These are phyloP conservation scores for Hippocampus mohnikei DNA, from an alignment of 2,113 vertebrate genomes.

Conservation along the genomic window DNA sequence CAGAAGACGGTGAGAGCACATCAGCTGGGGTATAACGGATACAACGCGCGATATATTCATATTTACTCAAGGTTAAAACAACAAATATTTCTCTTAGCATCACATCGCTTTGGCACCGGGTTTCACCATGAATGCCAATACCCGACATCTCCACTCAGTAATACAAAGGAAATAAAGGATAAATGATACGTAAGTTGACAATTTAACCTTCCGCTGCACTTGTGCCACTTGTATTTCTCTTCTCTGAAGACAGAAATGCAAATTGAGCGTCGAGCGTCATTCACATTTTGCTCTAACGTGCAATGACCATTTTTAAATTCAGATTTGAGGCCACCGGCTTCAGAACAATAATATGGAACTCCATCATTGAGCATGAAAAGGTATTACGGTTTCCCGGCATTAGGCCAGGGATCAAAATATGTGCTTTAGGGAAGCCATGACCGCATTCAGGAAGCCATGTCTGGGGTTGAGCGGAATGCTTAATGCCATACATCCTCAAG, in stretches of 20 bases:
- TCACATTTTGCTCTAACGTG: conserved; percentile 61
- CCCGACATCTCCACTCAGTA: conserved; percentile 64
- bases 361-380: conserved; percentile 63
- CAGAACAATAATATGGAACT: conserved; percentile 44
- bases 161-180: conserved; percentile 61
- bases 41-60: conserved; percentile 69
- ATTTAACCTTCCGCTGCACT: conserved; percentile 37
- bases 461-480: conserved; percentile 69
- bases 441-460: conserved; percentile 64
- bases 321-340: conserved; percentile 32
- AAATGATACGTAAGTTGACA: conserved; percentile 64
- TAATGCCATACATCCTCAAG: conserved; percentile 74
- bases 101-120: conserved; percentile 64
- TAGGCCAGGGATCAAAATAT: conserved; percentile 63
- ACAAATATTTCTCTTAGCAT: conserved; percentile 69
- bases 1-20: conserved; percentile 46
- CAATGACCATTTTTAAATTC: conserved; percentile 69
- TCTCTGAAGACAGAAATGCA: conserved; percentile 65
- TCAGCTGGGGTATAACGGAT: conserved; percentile 50
- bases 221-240: conserved; percentile 38
- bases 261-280: conserved; percentile 68
- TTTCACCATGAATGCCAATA: conserved; percentile 57
- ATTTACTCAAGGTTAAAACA: conserved; percentile 76
- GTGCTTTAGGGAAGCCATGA: conserved; percentile 65
- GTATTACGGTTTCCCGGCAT: conserved; percentile 62